Evolutionary conservation across 2,797 vertebrate genomes (phyloP).

Genomic region (Lacerta viridis): DNA sequence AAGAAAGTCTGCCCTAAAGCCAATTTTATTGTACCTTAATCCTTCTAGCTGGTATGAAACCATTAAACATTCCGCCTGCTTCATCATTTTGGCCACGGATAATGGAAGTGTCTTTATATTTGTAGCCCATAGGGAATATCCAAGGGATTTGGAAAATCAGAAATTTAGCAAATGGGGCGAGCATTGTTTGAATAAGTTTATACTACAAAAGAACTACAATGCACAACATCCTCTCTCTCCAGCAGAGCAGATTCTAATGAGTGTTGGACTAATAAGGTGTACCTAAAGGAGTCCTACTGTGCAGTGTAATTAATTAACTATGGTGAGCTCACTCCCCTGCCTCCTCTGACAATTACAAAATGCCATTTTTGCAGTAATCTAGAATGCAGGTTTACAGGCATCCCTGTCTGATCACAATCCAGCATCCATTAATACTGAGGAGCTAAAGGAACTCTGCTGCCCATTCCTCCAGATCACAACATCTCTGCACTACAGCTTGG

Average conservation of each 20-base stretch:
- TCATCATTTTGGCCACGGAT: not conserved
- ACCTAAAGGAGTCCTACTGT: not conserved
- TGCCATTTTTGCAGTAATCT: no score
- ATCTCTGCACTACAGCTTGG: no score
- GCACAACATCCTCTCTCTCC: not conserved
- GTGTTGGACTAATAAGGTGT: not conserved
- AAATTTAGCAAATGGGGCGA: not conserved
- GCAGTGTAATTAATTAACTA: not conserved
- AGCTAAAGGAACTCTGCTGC: no score
- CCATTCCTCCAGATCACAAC: no score
- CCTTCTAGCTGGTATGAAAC: not conserved
- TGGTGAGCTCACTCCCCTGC: no score
- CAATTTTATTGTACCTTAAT: constrained; percentile 25
- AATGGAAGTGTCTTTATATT: not conserved
- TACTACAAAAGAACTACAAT: not conserved
- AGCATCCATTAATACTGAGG: not conserved
- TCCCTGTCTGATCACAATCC: not conserved
- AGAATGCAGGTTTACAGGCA: not conserved
- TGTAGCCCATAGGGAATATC: not conserved
- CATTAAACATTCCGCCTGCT: not conserved
- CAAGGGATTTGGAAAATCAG: constrained; percentile 3
- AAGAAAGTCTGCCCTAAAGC: not conserved
- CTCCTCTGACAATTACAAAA: not conserved
- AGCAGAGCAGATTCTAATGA: not conserved
- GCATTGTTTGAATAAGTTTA: not conserved